These are phyloP conservation scores for Pocillopora grandis DNA, from an alignment of 92 coral and sea anemone genomes.

Conservation along the genomic window DNA sequence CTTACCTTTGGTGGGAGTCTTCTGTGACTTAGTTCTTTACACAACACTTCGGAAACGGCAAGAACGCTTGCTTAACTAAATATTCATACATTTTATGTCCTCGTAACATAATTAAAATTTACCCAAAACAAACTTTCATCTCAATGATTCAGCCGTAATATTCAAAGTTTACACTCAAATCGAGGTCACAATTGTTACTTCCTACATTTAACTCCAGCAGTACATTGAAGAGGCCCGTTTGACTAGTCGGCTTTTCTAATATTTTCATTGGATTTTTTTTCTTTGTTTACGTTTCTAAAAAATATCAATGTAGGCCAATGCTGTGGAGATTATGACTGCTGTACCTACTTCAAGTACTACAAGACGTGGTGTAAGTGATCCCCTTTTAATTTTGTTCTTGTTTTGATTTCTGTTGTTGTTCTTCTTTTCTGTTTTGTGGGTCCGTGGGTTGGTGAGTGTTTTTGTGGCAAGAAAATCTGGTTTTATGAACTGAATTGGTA, in stretches of 20 bases:
- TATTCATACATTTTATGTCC: no score
- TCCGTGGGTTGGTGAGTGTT: no score
- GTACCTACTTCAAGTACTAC: slow-evolving; percentile 71
- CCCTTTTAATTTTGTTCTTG: neutral
- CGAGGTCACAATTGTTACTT: no score
- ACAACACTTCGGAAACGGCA: neutral
- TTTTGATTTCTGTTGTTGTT: neutral
- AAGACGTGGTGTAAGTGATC: slow-evolving; percentile 84
- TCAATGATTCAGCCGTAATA: no score
- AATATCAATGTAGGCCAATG: slow-evolving; percentile 56
- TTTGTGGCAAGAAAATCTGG: no score
- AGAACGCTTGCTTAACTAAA: no score
- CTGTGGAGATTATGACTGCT: slow-evolving; percentile 77
- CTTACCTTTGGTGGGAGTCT: neutral
- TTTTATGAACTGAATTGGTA: no score
- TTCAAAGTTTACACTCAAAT: no score
- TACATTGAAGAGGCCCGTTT: neutral
- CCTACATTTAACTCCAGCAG: no score
- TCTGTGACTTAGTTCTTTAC: neutral
- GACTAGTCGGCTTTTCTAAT: neutral
- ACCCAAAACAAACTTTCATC: no score
- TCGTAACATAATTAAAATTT: no score
- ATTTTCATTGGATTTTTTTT: neutral
- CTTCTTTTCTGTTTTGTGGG: neutral
- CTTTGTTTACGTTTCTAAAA: neutral